Evolutionary conservation across 2,113 vertebrate genomes (phyloP), one percentile per base, ranked within the genome.

Genomic region (Atherinomorus stipes): DNA sequence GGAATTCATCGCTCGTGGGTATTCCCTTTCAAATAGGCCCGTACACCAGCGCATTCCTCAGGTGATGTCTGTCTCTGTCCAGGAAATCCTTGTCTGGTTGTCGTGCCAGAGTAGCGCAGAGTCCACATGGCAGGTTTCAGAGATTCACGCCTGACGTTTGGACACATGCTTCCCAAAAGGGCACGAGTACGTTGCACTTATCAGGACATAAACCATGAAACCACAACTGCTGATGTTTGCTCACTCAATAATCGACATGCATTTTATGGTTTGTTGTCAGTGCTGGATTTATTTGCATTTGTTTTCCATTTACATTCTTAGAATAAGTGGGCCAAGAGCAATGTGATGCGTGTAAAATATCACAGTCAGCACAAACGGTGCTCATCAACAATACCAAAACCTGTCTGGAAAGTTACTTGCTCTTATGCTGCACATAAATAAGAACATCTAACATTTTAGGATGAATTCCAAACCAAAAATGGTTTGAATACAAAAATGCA

Each of bases 21-120:
- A 44, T 31, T 50, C 11, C 25, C 74, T 62, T 60, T 2, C 67
- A 56, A 74, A 53, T 10, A 47, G 6, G 23, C 57, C 15, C 0
- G 26, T 28, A 54, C 26, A 21, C 18, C 21, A 23, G 11, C 6
- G 0, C 59, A 40, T 59, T 81, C 26, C 53, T 76, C 11, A 23
- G n/a, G 25, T 11, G 11, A 21, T 47, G 59, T 63, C 25, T 34
- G 45, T 44, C 16, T 79, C 47, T 63, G 59, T 62, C 75, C 81
- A 83, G 89, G 85, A 88, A 82, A 84, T 84, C 83, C 77, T 34
- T 13, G 75, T 90, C 76, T 83, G 61, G 71, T 11, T 54, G 23
- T 12, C 7, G 40, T 56, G 73, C 64, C 73, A 71, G 45, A 7
- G 62, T 7, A 59, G 34, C 42, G 47, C 47, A 61, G 5, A 9